Conservation (phyloP, 64 coral and sea anemone species). For the Porites lutea region DNA sequence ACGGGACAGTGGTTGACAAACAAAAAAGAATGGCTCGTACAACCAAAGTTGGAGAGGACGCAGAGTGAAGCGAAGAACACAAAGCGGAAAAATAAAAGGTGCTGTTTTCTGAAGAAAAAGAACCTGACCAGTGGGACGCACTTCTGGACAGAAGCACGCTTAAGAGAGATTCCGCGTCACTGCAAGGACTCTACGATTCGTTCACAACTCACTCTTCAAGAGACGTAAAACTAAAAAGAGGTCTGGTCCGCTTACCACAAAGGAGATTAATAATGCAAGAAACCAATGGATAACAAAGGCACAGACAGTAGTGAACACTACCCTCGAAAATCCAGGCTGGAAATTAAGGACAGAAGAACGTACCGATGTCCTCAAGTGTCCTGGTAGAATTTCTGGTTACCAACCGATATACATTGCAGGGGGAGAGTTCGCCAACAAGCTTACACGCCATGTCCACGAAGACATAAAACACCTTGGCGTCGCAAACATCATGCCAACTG, state of each 20-base stretch:
- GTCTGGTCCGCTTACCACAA: constrained; percentile 38
- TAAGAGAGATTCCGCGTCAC: constrained; percentile 58
- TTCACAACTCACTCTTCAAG: constrained; percentile 32
- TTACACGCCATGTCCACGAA: constrained; percentile 10
- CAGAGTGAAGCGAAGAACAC: constrained; percentile 20
- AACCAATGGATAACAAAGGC: constrained; percentile 40
- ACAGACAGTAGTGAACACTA: constrained; percentile 7
- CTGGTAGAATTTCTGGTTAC: constrained; percentile 14
- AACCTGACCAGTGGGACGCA: constrained; percentile 64
- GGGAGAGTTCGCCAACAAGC: constrained; percentile 8
- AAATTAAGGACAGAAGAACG: constrained; percentile 43
- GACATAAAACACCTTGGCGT: constrained; percentile 59
- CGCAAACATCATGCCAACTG: constrained; percentile 68
- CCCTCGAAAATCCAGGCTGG: constrained; percentile 47
- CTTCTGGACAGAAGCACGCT: constrained; percentile 7
- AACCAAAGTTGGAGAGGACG: constrained; percentile 27
- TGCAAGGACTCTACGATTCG: constrained; percentile 43
- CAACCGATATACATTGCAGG: background rate
- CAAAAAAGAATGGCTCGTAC: constrained; percentile 35
- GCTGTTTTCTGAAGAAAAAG: background rate
- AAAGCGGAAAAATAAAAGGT: background rate
- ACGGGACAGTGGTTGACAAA: constrained; percentile 8
- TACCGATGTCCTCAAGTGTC: constrained; percentile 42
- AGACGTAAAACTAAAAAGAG: constrained; percentile 3
- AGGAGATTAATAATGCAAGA: constrained; percentile 33